phyloP scores from a whole-genome alignment of 2,113 vertebrate species.

The Orycteropus afer region DNA sequence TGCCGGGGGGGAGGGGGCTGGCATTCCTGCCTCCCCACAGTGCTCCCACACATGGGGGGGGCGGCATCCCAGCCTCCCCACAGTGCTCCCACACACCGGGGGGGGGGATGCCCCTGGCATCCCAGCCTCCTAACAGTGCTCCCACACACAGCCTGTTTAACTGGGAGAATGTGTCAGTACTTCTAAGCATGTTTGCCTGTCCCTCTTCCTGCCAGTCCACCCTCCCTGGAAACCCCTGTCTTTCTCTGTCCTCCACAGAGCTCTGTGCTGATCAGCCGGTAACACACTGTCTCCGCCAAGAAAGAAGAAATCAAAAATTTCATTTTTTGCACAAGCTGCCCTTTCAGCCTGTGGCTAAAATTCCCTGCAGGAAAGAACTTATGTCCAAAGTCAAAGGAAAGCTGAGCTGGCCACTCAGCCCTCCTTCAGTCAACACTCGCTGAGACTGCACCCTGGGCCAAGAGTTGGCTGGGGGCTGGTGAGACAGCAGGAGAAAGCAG shows the following conservation, averaged over 20 bases:
- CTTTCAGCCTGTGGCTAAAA: slow-evolving; percentile 30
- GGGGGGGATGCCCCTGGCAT: too few species aligned
- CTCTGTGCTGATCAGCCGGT: background rate
- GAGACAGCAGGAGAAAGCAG: background rate
- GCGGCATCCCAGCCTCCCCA: too few species aligned
- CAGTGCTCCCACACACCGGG: background rate
- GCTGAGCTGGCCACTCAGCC: background rate
- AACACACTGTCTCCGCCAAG: slow-evolving; percentile 25
- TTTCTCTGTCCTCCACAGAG: background rate
- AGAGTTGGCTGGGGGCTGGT: background rate
- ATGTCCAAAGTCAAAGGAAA: background rate
- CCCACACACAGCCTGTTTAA: background rate
- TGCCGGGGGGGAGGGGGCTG: rapidly evolving
- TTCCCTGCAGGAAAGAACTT: background rate
- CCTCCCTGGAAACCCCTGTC: rapidly evolving
- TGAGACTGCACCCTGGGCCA: background rate
- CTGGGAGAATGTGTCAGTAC: background rate
- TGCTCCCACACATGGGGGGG: background rate
- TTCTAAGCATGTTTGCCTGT: background rate
- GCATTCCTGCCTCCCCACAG: background rate
- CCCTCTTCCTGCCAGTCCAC: background rate
- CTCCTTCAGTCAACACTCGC: background rate
- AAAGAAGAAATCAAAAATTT: slow-evolving; percentile 53
- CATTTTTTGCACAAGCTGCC: slow-evolving; percentile 41
- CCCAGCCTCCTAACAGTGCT: too few species aligned